Conservation (phyloP, 2,113 vertebrate genomes). For the Cephalopterus ornatus region DNA sequence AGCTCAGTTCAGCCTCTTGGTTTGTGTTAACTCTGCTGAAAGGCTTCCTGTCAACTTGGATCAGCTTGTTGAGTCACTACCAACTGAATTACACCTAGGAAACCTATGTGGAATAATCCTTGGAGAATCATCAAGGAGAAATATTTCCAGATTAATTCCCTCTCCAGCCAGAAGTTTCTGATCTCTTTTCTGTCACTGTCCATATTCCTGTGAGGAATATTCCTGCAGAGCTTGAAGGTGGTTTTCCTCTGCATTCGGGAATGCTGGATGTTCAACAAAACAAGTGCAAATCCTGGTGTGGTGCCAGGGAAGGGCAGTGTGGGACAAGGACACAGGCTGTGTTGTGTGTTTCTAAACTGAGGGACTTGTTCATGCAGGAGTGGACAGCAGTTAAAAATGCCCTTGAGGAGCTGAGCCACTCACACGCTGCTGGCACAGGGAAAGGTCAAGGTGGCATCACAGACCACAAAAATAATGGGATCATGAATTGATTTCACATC, state of each 20-base stretch:
- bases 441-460: background rate
- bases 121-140: background rate
- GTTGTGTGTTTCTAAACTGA: background rate
- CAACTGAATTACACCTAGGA: background rate
- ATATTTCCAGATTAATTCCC: background rate
- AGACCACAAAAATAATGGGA: background rate
- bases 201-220: background rate
- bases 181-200: background rate
- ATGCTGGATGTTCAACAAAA: background rate
- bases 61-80: background rate
- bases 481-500: background rate
- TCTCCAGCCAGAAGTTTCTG: background rate
- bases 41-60: background rate
- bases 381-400: background rate
- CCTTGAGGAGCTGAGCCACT: background rate
- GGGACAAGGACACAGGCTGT: background rate
- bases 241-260: background rate
- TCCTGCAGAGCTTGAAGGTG: background rate
- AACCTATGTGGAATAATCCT: background rate
- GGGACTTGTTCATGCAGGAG: background rate
- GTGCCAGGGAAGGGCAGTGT: background rate
- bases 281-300: background rate
- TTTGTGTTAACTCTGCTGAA: background rate
- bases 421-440: background rate
- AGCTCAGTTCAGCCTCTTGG: background rate